Conservation (phyloP, 1,140 invertebrate species). For the Cardiocondyla obscurior region DNA sequence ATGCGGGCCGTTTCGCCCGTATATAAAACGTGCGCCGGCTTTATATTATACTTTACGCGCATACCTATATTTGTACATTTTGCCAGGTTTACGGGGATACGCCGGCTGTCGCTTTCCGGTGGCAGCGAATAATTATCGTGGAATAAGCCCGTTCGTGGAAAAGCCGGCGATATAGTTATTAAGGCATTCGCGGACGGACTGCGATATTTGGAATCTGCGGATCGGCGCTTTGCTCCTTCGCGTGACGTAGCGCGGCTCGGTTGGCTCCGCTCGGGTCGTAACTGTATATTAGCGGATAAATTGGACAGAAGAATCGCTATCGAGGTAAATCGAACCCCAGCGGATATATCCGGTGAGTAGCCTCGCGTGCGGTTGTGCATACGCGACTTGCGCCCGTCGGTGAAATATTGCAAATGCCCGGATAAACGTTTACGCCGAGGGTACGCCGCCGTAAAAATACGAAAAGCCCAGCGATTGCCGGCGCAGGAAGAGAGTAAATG, state of each 20-base stretch:
- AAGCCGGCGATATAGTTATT: conserved; percentile 23
- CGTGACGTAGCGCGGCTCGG: neutral
- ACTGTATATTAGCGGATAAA: conserved; percentile 35
- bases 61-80: neutral
- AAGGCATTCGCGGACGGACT: neutral
- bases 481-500: conserved; percentile 23
- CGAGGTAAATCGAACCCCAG: conserved; percentile 7
- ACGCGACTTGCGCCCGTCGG: neutral
- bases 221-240: neutral
- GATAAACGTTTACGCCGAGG: neutral
- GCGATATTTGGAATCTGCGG: conserved; percentile 20
- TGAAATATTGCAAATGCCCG: conserved; percentile 26
- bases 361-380: neutral
- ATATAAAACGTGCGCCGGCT: neutral
- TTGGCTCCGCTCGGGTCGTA: neutral
- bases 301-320: conserved; percentile 20
- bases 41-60: neutral
- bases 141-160: neutral
- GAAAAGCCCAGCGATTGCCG: neutral
- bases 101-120: conserved; percentile 7
- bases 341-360: neutral
- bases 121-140: conserved; percentile 32
- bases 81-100: neutral
- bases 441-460: conserved; percentile 8
- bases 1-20: neutral